Evolutionary conservation across 2,113 vertebrate species (phyloP).

Genomic region (Oncorhynchus clarkii): DNA sequence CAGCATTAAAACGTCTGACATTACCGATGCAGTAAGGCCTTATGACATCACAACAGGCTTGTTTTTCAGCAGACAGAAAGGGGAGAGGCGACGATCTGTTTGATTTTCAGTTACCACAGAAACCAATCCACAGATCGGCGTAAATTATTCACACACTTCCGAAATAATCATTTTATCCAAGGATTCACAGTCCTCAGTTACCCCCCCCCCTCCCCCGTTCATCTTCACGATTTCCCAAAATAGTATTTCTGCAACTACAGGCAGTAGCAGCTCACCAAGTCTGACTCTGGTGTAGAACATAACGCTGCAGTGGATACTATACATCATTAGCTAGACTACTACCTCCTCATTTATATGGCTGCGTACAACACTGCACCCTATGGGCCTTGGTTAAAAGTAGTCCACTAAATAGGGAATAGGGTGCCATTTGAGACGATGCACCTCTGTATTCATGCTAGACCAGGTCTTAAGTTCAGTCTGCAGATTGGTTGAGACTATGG

Average conservation of each 20-base stretch:
- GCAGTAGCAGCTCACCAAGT: conserved; percentile 20
- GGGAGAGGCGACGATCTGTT: conserved; percentile 37
- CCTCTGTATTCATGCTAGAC: background rate
- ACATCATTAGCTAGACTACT: background rate
- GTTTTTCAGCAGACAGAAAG: conserved; percentile 16
- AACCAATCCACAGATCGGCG: background rate
- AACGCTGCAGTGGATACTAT: conserved; percentile 5
- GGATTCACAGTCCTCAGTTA: background rate
- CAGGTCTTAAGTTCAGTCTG: background rate
- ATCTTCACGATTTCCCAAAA: background rate
- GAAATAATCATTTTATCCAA: background rate
- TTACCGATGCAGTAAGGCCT: no score
- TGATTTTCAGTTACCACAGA: background rate
- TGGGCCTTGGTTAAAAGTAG: no score
- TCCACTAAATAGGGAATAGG: no score
- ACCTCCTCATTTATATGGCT: no score
- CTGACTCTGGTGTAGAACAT: conserved; percentile 16
- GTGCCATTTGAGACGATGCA: no score
- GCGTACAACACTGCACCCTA: no score
- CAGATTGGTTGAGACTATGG: background rate
- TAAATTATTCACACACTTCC: background rate
- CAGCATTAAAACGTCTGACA: no score
- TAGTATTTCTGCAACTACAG: conserved; percentile 29
- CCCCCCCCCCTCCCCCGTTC: background rate
- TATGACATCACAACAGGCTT: no score